These are phyloP conservation scores for Melanotaenia maccullochi DNA, from an alignment of 2,797 vertebrate species.

Conservation along the genomic window DNA sequence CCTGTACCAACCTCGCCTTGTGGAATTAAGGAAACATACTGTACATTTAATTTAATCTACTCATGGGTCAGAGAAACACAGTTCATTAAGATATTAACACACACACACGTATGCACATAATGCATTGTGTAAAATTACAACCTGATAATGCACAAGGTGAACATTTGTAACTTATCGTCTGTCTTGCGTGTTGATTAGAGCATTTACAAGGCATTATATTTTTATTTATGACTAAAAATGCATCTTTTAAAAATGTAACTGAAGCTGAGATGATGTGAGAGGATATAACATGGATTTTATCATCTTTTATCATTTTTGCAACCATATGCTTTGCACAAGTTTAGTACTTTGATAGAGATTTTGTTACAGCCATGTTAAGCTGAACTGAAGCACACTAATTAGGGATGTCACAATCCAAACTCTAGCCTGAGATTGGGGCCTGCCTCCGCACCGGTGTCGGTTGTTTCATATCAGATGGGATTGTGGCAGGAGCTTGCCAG, in stretches of 20 bases:
- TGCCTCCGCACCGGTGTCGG: neutral
- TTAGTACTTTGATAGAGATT: neutral
- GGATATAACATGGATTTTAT: neutral
- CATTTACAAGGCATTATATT: neutral
- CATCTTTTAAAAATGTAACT: neutral
- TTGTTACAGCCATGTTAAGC: no score
- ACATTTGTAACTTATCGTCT: neutral
- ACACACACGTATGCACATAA: neutral
- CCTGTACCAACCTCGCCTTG: constrained; percentile 42
- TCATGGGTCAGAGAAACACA: constrained; percentile 15
- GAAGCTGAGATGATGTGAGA: neutral
- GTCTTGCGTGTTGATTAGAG: neutral
- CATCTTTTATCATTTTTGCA: no score
- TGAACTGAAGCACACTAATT: neutral
- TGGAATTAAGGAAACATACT: constrained; percentile 36
- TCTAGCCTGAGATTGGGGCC: neutral
- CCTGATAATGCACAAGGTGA: neutral
- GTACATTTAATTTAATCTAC: constrained; percentile 7
- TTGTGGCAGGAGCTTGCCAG: neutral
- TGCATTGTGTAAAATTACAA: neutral
- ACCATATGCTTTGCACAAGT: no score
- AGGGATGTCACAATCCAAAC: neutral
- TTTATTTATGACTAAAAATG: neutral
- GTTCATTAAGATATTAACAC: neutral
- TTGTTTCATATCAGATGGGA: neutral